Base-by-base conservation (phyloP, 2,888 invertebrate species). In the Exocentrus adspersus region DNA sequence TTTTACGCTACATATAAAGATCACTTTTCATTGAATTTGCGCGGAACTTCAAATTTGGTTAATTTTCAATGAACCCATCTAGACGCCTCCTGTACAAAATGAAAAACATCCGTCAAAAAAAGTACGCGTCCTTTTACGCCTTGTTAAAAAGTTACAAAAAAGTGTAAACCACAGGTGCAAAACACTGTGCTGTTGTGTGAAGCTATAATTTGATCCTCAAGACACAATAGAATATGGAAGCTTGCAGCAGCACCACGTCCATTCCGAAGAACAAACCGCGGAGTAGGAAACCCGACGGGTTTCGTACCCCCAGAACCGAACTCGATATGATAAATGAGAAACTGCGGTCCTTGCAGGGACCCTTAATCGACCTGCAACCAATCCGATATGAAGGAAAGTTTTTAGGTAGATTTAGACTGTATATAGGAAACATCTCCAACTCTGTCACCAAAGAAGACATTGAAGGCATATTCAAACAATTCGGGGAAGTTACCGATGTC, bases 371-470 rank as follows among this genome's bases (percentile, higher is more conserved):
- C 14, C 42, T 65, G 32, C 30, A 37, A 6, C 61, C 57, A 21
- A 46, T 52, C 10, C 41, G 43, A n/a, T 62, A 48, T 24, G 92
- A 94, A 81, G 89, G 92, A 53, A 95, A 94, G 79, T 95, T 95
- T 78, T 91, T 92, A 69, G 95, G 96, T 0, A 88, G 96, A 67
- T 96, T 96, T 83, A 90, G 98, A 41, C 85, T 98, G 28, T 98
- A 98, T 80, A 92, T 98, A 73, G 80, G 97, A 19, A 98, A 98
- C 82, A 85, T 98, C 3, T 91, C 95, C 0, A 89, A 87, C 73
- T 97, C 97, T 78, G 89, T 92, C 0, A 90, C 90, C 1, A 97
- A 98, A 80, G 92, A 93, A 48, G 97, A 98, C 78, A 87, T 98
- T 61, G 89, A 89, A 60, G 89, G 89, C 67, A 82, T 97, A 81